phyloP scores from a whole-genome alignment of 2,888 invertebrate genomes.

The Bembecia ichneumoniformis region DNA sequence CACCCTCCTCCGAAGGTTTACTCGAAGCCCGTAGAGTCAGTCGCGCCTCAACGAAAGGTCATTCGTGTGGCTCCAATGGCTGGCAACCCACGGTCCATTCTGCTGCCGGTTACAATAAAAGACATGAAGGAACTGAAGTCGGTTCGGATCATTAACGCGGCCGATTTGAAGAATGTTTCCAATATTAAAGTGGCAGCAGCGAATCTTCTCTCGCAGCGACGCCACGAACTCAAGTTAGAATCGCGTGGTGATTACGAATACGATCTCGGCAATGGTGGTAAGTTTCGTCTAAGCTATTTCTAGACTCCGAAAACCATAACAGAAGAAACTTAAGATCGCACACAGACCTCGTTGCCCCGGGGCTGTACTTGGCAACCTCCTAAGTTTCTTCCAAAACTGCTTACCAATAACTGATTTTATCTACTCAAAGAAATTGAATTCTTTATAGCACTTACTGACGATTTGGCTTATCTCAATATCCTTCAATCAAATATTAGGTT shows the following conservation, averaged over 20 bases:
- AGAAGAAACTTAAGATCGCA: background rate
- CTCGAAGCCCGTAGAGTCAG: slow-evolving; percentile 58
- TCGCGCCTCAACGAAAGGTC: slow-evolving; percentile 54
- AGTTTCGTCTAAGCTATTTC: slow-evolving; percentile 16
- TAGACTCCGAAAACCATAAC: slow-evolving; percentile 3
- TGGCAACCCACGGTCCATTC: slow-evolving; percentile 75
- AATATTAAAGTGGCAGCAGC: slow-evolving; percentile 69
- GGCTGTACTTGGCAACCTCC: no score
- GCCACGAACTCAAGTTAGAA: slow-evolving; percentile 51
- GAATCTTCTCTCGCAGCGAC: slow-evolving; percentile 60
- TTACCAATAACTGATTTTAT: no score
- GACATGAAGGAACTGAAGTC: slow-evolving; percentile 80
- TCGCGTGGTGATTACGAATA: slow-evolving; percentile 49
- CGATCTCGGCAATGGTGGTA: slow-evolving; percentile 49
- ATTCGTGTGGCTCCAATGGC: slow-evolving; percentile 62
- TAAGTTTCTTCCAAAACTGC: no score
- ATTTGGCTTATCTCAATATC: no score
- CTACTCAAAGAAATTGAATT: no score
- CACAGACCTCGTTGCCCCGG: no score
- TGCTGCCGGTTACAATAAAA: slow-evolving; percentile 79
- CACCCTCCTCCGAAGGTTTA: slow-evolving; percentile 58
- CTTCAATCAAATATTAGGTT: no score
- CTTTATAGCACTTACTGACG: no score
- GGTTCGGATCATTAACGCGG: slow-evolving; percentile 80
- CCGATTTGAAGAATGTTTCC: slow-evolving; percentile 68